Evolutionary conservation across 2,888 invertebrate genomes (phyloP).

Genomic region (Habroteleia sp.): DNA sequence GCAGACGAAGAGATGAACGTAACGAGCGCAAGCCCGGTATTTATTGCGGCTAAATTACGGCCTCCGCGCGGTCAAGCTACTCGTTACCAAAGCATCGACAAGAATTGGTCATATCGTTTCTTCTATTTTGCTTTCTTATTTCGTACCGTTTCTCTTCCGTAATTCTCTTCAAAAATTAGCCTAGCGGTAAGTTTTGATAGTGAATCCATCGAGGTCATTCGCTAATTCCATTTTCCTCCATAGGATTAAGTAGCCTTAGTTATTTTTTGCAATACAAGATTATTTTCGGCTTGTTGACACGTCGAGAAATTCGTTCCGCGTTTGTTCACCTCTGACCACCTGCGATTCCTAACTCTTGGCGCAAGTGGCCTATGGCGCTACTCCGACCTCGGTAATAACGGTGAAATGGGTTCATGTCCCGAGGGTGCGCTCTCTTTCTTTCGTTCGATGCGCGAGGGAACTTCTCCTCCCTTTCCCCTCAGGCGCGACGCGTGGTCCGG

Average conservation of each 20-base stretch:
- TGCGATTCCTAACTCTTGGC: conserved; percentile 49
- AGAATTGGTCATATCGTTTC: background rate
- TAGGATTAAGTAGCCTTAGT: too few relatives aligned
- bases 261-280: too few relatives aligned
- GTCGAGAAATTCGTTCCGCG: conserved; percentile 18
- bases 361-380: conserved; percentile 30
- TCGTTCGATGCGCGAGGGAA: conserved; percentile 65
- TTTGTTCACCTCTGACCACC: conserved; percentile 60
- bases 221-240: too few relatives aligned
- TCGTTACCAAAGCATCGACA: background rate
- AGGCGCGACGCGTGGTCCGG: conserved; percentile 70
- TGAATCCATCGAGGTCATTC: too few relatives aligned
- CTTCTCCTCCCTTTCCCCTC: conserved; percentile 57
- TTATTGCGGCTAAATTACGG: conserved; percentile 11
- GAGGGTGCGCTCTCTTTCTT: conserved; percentile 61
- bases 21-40: conserved; percentile 2
- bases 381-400: conserved; percentile 68
- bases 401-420: conserved; percentile 71
- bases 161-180: too few relatives aligned
- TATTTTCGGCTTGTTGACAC: too few relatives aligned
- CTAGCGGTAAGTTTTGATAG: too few relatives aligned
- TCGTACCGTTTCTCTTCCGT: background rate
- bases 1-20: background rate
- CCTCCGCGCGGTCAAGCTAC: background rate
- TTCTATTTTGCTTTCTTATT: background rate